Evolutionary conservation across 2,113 vertebrate genomes (phyloP).

Genomic region (Archocentrus centrarchus): DNA sequence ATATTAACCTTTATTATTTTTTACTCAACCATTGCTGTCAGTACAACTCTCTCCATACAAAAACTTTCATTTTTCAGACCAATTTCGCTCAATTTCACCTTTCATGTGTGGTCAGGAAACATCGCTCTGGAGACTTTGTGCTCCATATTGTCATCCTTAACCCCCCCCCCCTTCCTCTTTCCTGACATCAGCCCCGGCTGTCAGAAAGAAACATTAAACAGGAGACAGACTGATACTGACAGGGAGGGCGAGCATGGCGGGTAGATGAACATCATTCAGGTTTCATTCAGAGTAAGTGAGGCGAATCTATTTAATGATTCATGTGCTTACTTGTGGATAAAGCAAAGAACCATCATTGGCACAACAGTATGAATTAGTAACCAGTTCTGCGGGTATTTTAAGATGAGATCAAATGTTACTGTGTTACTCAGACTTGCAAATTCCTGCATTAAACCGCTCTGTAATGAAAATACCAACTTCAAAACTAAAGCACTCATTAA

Average conservation of each 20-base stretch:
- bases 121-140: background rate
- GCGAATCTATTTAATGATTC: background rate
- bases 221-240: background rate
- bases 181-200: background rate
- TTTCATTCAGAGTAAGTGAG: background rate
- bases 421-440: background rate
- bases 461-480: too few species aligned
- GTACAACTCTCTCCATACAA: too few species aligned
- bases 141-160: background rate
- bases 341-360: background rate
- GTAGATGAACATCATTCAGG: background rate
- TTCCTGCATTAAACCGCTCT: background rate
- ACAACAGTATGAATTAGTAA: background rate
- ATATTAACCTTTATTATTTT: too few species aligned
- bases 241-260: fast-evolving
- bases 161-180: background rate
- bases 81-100: too few species aligned
- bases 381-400: background rate
- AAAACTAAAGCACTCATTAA: too few species aligned
- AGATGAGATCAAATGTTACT: background rate
- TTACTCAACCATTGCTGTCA: too few species aligned
- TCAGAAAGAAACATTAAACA: background rate
- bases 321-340: background rate
- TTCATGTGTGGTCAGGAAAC: background rate
- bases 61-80: too few species aligned